A percentile compares a stretch with the other conserved stretches of the same genome.
These are phyloP conservation scores for Urosaurus nigricauda DNA, from an alignment of 2,797 vertebrate genomes.

Conservation along the genomic window DNA sequence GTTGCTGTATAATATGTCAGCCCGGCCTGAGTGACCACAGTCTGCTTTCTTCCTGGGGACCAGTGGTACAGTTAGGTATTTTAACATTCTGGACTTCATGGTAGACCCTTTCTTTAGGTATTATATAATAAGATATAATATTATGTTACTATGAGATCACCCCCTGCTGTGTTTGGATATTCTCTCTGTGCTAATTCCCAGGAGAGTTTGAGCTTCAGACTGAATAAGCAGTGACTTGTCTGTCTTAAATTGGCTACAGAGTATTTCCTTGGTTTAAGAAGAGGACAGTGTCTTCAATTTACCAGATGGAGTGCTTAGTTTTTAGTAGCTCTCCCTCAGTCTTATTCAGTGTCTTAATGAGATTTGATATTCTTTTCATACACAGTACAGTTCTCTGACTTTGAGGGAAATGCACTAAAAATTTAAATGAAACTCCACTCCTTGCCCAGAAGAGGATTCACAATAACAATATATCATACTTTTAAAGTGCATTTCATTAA, in stretches of 20 bases:
- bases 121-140: neutral
- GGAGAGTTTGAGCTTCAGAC: no score
- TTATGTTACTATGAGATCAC: neutral
- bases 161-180: neutral
- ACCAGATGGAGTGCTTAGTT: neutral
- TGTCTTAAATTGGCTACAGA: neutral
- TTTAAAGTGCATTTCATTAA: slow-evolving; percentile 79
- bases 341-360: slow-evolving; percentile 29
- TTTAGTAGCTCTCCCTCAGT: neutral
- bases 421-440: slow-evolving; percentile 54
- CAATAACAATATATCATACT: slow-evolving; percentile 64
- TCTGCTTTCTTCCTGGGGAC: neutral
- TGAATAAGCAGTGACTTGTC: neutral
- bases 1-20: neutral
- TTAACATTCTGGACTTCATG: neutral
- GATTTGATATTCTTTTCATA: slow-evolving; percentile 23
- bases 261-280: neutral
- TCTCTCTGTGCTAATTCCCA: neutral
- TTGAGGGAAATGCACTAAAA: slow-evolving; percentile 52
- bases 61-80: neutral
- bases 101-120: neutral
- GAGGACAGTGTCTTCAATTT: neutral
- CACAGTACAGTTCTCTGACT: slow-evolving; percentile 33
- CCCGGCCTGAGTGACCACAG: neutral
- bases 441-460: slow-evolving; percentile 53